Base-by-base conservation (phyloP, 2,113 vertebrate genomes). In the Thamnaconus septentrionalis region DNA sequence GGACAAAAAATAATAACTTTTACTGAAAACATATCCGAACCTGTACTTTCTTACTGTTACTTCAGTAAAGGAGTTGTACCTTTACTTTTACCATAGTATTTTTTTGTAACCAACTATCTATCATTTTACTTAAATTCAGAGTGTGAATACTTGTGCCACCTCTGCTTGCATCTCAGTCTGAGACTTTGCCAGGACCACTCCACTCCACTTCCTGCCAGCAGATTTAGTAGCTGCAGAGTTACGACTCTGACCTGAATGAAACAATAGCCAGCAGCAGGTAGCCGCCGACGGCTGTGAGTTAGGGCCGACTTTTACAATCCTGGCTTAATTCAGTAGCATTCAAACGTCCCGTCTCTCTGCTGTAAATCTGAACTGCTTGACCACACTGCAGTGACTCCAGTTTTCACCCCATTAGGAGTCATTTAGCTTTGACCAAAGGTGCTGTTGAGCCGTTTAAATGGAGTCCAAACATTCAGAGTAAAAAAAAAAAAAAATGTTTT, bases 291-390 rank as follows among this genome's bases (percentile, higher is more conserved):
- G 50, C 41, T 18, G 6, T 59, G 6, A 73, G 63, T 80, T 55
- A 72, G n/a, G n/a, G 5, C 10, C 4, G 56, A 69, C 72, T 64
- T 66, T 57, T 69, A 65, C 48, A 6, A 12, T 59, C 57, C 52
- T 55, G 57, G 7, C 54, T 50, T 31, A n/a, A 62, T 48, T 60
- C 41, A 3, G 56, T 18, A 6, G 61, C 0, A 39, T 43, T 52
- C 59, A 50, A 52, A 53, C 3, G 18, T 39, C 18, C 18, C 18
- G 18, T 42, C 39, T 46, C 52, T 12, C 6, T 18, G 43, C 6
- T 51, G 57, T 75, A 56, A 74, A 74, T 79, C 70, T 61, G 49
- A 31, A 42, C 45, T 1, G 8, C 8, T 41, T 42, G 1, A 6
- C 5, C 1, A n/a, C 3, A n/a, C 50, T 12, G n/a, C 12, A 5